Evolutionary conservation across 1,140 invertebrate genomes (phyloP).

Genomic region (Eufriesea mexicana): DNA sequence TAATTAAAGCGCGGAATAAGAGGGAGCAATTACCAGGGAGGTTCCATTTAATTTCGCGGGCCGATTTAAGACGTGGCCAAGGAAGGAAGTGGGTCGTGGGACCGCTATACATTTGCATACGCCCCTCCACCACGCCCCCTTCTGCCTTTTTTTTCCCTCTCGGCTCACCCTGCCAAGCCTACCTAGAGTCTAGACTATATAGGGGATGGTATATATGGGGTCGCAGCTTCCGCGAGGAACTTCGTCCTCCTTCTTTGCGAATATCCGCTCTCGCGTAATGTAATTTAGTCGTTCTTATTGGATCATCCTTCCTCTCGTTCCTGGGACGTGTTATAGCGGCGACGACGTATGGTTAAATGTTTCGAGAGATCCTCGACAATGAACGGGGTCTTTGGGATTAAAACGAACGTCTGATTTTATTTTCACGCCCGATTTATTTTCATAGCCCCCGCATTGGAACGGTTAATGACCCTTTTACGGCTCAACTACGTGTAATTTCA

Average conservation of each 20-base stretch:
- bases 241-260: too few relatives aligned
- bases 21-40: conserved; percentile 62
- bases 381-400: neutral
- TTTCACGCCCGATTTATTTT: neutral
- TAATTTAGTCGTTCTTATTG: neutral
- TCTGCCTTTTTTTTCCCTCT: too few relatives aligned
- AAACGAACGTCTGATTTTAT: neutral
- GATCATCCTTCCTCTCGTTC: too few relatives aligned
- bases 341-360: conserved; percentile 16
- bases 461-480: conserved; percentile 15
- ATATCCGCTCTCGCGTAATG: too few relatives aligned
- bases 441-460: neutral
- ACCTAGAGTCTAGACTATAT: neutral
- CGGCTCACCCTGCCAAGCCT: neutral
- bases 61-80: conserved; percentile 44
- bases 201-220: too few relatives aligned
- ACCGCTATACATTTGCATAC: conserved; percentile 60
- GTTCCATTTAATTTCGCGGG: conserved; percentile 63
- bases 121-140: neutral
- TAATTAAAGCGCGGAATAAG: conserved; percentile 71
- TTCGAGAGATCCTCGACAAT: neutral
- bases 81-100: conserved; percentile 54
- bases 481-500: too few relatives aligned
- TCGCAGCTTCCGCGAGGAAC: too few relatives aligned
- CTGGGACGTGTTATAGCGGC: neutral